Conservation (phyloP, 2,113 vertebrate genomes). For the Pogona vitticeps region DNA sequence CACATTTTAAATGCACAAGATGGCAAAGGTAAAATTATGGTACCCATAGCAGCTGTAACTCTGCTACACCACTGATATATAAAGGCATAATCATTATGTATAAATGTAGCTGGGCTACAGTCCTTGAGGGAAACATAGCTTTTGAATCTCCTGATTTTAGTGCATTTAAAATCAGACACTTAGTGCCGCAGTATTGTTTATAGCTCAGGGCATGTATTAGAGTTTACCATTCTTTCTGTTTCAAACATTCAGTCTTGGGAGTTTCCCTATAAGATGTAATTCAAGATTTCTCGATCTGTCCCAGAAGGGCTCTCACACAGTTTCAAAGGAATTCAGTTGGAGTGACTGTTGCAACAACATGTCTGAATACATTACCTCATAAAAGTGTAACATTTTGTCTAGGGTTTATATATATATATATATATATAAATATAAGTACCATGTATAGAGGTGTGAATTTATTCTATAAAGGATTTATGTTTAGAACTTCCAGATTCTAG, state of each 20-base stretch:
- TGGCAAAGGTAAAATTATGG: conserved; percentile 20
- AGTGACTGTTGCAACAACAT: background rate
- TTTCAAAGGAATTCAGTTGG: background rate
- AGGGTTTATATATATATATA: background rate
- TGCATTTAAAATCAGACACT: conserved; percentile 8
- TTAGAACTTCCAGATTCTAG: background rate
- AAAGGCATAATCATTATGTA: conserved; percentile 32
- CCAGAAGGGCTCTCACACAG: background rate
- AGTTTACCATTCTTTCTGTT: background rate
- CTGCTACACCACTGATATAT: conserved; percentile 22
- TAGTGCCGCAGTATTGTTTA: background rate
- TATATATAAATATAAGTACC: background rate
- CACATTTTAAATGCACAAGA: conserved; percentile 25
- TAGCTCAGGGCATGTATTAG: background rate
- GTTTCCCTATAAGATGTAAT: background rate
- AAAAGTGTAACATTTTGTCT: background rate
- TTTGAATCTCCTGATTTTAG: background rate
- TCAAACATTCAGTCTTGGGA: background rate
- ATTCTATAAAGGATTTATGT: background rate
- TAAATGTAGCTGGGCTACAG: background rate
- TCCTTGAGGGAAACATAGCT: conserved; percentile 28
- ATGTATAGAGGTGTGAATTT: background rate
- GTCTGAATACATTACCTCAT: background rate
- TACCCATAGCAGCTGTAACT: conserved; percentile 18
- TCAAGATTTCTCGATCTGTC: background rate